Conservation (phyloP, 2,113 vertebrate genomes). For the Danio rerio region DNA sequence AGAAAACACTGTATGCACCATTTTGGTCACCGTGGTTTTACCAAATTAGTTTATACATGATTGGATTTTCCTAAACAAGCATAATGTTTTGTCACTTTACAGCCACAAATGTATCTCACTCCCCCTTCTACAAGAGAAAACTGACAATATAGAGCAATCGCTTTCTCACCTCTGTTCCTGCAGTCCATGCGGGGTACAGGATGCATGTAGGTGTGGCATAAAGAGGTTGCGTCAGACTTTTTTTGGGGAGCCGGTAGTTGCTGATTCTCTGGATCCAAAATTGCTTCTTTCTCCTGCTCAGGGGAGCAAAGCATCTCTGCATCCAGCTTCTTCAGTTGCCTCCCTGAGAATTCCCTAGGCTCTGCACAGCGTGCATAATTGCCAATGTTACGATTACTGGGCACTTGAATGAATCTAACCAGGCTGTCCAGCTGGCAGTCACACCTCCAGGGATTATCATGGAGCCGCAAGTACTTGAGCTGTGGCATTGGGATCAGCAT, state of each 20-base stretch:
- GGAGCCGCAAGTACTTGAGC: conserved; percentile 89
- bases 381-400: conserved; percentile 89
- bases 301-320: conserved; percentile 81
- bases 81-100: not conserved
- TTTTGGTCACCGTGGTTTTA: not conserved
- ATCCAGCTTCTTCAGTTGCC: conserved; percentile 85
- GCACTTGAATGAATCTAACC: conserved; percentile 88
- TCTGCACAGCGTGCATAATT: conserved; percentile 88
- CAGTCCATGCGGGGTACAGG: conserved; percentile 88
- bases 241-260: conserved; percentile 49
- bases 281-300: conserved; percentile 34
- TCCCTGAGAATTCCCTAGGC: conserved; percentile 78
- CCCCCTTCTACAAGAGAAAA: too few relatives aligned
- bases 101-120: not conserved
- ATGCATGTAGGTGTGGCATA: conserved; percentile 88
- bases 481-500: conserved; percentile 84
- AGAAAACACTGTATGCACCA: not conserved
- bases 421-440: conserved; percentile 87
- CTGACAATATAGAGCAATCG: not conserved
- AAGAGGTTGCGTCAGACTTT: conserved; percentile 80
- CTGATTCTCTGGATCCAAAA: conserved; percentile 30
- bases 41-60: not conserved
- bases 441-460: conserved; percentile 95
- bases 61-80: not conserved
- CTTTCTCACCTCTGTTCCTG: conserved; percentile 86